Base-by-base conservation (phyloP, 2,113 vertebrate species). In the Pomatorhinus ruficollis region DNA sequence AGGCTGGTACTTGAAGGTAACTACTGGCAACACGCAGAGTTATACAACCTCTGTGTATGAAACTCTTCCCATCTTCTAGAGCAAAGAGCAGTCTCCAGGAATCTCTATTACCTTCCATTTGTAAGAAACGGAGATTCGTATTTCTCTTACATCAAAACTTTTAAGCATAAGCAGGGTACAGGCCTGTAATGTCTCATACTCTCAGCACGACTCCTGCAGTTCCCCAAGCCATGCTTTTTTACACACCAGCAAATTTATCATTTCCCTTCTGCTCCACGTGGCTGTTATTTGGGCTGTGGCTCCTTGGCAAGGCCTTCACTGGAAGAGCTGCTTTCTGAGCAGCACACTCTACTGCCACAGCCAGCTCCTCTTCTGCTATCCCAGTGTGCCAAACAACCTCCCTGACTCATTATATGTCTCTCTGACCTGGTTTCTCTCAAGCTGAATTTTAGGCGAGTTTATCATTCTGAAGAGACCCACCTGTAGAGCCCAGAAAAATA, bases 21-120 rank as follows among this genome's bases (percentile, higher is more conserved):
- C 5, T 6, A 77, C 23, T 20, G 23, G 15, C 0, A 0, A 68
- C 9, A 33, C 4, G 63, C 39, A 47, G 27, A 47, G 20, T 50
- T 77, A 69, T 20, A 59, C 3, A 14, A 22, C 27, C 39, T 30
- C 37, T 42, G 13, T 11, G 14, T 23, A 64, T 28, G 60, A 56
- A 91, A 77, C 53, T 50, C 33, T 0, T 0, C 8, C 2, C 15
- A 9, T 24, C 65, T 72, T 77, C n/a, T 60, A 35, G 37, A 81
- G 82, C 28, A 87, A 80, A 42, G 30, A 89, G 81, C 20, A 50
- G 15, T 21, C 49, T 69, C 54, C 69, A 87, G 45, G 45, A 84
- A 72, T 9, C 40, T 75, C 27, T 6, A 66, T 24, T 33, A 54
- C 45, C 49, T 80, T 76, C 50, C n/a, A n/a, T 42, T 83, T 80